These are phyloP conservation scores for Thalpophila matura DNA, from an alignment of 2,888 invertebrate genomes.

Conservation along the genomic window DNA sequence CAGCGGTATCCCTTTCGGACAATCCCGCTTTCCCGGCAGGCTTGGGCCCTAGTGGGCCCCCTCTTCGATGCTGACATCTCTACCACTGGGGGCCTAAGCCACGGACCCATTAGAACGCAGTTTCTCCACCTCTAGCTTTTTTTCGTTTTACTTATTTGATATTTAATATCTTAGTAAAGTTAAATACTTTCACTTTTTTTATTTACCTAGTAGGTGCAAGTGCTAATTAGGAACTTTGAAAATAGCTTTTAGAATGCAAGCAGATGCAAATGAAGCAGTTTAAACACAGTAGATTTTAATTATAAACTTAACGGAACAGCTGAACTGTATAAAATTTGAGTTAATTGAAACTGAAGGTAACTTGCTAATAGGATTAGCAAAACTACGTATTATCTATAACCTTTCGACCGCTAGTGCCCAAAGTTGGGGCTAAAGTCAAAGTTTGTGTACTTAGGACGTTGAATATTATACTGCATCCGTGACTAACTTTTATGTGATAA, in stretches of 20 bases:
- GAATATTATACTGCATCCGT: not conserved
- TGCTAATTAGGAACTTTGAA: no score
- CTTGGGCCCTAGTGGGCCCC: no score
- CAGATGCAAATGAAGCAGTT: not conserved
- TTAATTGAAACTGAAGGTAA: slow-evolving; percentile 21
- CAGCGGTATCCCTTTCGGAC: no score
- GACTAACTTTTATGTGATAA: slow-evolving; percentile 13
- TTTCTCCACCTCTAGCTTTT: no score
- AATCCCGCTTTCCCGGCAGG: no score
- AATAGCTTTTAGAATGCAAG: not conserved
- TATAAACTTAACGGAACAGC: slow-evolving; percentile 15
- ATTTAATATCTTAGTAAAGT: no score
- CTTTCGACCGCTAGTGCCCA: slow-evolving; percentile 20
- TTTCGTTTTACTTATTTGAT: no score
- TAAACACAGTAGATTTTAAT: slow-evolving; percentile 28
- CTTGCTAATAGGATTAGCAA: slow-evolving; percentile 34
- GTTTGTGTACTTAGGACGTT: slow-evolving; percentile 19
- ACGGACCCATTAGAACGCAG: no score
- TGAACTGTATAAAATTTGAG: slow-evolving; percentile 39
- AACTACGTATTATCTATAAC: slow-evolving; percentile 32
- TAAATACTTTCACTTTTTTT: no score
- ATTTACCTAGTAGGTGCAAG: no score
- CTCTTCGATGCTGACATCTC: no score
- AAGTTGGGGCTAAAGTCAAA: slow-evolving; percentile 17
- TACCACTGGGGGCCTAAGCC: no score